Evolutionary conservation across 2,888 invertebrate genomes (phyloP), one percentile per base, ranked within the genome.

Genomic region (Cecidostiba fungosa): DNA sequence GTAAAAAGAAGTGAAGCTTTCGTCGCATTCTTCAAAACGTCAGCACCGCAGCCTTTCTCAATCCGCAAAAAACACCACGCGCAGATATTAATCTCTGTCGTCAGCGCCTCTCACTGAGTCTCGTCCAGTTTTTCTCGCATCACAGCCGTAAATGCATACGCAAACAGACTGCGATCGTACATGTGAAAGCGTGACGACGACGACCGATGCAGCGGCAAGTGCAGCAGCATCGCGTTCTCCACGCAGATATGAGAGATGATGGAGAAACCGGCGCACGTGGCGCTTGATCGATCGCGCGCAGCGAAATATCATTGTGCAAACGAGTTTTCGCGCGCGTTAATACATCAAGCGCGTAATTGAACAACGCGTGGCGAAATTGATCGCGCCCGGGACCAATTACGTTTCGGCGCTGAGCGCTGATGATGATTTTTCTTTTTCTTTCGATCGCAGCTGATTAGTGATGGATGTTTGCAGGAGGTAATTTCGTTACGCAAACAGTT

Each of bases 281-380:
- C 36, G 36, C 59, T 39, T 39, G 72, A 73, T 73, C 73, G 80
- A 80, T 80, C 59, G 50, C 43, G 66, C 77, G 70, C 47, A 73
- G 19, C 70, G 81, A 74, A 81, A 81, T 50, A 50, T 50, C 50
- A 50, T 81, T 81, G 74, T 74, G 81, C 81, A 74, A 80, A 80
- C 80, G 26, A 80, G 80, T 73, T 80, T 39, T 72, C 50, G 19
- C 70, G 14, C 32, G 23, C 66, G 12, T 72, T 72, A 80, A 80
- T 54, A 54, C 54, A 72, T 70, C 72, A 54, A 72, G 36, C 79
- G 23, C 19, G 50, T 59, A 72, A 80, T 80, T 72, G 39, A 80
- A 72, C 39, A 59, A 39, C 26, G 32, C n/a, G 62, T 19, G 23
- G 62, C 23, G 62, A 62, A 62, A 23, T 62, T 62, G 62, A 62